Conservation (phyloP, 1,140 invertebrate species). For the Drosophila baimaii region DNA sequence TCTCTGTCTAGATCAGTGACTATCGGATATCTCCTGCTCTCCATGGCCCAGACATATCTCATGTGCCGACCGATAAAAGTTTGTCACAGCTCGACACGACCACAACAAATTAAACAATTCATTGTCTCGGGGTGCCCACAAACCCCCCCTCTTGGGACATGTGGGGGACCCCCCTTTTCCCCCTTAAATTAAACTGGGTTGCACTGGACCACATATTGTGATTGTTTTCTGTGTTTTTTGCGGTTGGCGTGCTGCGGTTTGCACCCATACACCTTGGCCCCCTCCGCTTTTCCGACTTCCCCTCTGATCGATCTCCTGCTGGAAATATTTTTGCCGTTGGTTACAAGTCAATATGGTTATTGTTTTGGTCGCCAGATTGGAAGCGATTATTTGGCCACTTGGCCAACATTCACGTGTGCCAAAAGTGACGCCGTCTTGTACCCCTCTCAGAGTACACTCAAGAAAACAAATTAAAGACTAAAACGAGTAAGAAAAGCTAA, state of each 20-base stretch:
- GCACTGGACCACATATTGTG: constrained; percentile 64
- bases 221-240: constrained; percentile 45
- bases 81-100: constrained; percentile 46
- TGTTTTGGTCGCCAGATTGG: constrained; percentile 73
- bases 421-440: constrained; percentile 54
- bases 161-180: constrained; percentile 2
- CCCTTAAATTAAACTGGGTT: constrained; percentile 52
- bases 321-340: constrained; percentile 46
- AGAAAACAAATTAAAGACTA: too few species aligned
- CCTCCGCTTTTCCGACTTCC: constrained; percentile 24
- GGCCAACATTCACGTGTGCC: constrained; percentile 58
- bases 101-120: constrained; percentile 71
- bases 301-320: constrained; percentile 48
- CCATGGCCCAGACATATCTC: constrained; percentile 5
- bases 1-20: not conserved
- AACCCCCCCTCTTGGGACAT: not conserved
- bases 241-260: constrained; percentile 42
- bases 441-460: not conserved
- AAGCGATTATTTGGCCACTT: constrained; percentile 74
- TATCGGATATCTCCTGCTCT: constrained; percentile 2
- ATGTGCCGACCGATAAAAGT: constrained; percentile 31
- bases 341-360: constrained; percentile 78
- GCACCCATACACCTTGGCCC: constrained; percentile 12
- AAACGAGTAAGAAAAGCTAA: too few species aligned
- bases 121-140: constrained; percentile 47